Evolutionary conservation across 2,797 vertebrate species (phyloP).

Genomic region (Trichosurus vulpecula): DNA sequence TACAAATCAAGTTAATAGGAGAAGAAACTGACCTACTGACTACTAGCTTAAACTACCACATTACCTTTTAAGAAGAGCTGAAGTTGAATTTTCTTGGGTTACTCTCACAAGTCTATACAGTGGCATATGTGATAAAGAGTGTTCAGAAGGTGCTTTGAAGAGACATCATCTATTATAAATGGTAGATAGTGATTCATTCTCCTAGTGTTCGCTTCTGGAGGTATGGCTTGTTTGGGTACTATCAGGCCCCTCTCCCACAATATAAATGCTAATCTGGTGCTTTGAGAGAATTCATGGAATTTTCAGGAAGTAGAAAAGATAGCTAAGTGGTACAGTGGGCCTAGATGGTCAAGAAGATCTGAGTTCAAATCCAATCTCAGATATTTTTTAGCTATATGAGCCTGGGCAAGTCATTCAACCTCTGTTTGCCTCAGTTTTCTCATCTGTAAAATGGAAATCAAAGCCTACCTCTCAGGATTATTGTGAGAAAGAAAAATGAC

Average conservation of each 20-base stretch:
- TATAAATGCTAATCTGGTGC: background rate
- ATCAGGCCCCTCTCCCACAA: background rate
- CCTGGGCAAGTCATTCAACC: background rate
- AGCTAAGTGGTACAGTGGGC: background rate
- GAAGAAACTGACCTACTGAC: background rate
- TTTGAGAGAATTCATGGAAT: background rate
- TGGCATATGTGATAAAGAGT: background rate
- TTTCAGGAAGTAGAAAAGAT: background rate
- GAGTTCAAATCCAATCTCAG: background rate
- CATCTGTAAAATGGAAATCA: background rate
- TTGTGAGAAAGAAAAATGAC: background rate
- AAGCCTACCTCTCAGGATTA: background rate
- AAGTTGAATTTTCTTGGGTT: background rate
- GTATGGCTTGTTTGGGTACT: background rate
- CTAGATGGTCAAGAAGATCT: background rate
- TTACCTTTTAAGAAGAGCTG: background rate
- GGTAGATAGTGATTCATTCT: background rate
- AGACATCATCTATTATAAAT: background rate
- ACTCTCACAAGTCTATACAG: background rate
- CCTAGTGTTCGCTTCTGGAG: background rate
- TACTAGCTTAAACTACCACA: background rate
- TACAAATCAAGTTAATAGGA: background rate
- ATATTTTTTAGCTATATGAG: background rate
- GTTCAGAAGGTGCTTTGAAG: background rate
- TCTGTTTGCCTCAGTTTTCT: background rate